A percentile compares a stretch with the other conserved stretches of the same genome.
Evolutionary conservation across 2,113 vertebrate genomes (phyloP).

Genomic region (Tachysurus fulvidraco): DNA sequence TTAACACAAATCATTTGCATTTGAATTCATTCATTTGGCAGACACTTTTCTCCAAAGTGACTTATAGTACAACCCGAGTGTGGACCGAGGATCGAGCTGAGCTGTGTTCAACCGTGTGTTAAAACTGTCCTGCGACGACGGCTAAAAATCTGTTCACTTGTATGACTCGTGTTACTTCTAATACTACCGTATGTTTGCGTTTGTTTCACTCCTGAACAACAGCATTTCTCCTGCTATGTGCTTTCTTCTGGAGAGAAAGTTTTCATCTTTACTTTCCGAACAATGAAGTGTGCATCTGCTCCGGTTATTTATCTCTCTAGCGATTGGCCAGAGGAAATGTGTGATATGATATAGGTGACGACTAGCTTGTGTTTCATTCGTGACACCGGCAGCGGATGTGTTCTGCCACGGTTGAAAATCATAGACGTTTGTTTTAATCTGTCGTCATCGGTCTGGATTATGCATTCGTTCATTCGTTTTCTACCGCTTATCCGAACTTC

Average conservation of each 20-base stretch:
- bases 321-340: not conserved
- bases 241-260: not conserved
- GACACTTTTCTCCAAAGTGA: conserved; percentile 6
- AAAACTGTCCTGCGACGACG: not conserved
- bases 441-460: no score
- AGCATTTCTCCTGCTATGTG: not conserved
- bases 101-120: not conserved
- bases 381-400: not conserved
- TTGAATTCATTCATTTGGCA: conserved; percentile 12
- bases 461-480: no score
- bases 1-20: conserved; percentile 11
- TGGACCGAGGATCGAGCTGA: no score
- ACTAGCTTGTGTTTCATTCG: not conserved
- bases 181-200: not conserved
- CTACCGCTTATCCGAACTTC: no score
- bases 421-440: no score
- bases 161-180: not conserved
- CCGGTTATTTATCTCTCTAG: not conserved
- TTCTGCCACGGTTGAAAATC: no score
- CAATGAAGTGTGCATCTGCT: not conserved
- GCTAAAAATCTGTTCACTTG: not conserved
- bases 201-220: not conserved
- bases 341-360: not conserved
- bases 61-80: not conserved
- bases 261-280: not conserved